A percentile compares a stretch with the other conserved stretches of the same genome.
phyloP scores from a whole-genome alignment of 1,140 invertebrate species.

The Pseudomyrmex gracilis region DNA sequence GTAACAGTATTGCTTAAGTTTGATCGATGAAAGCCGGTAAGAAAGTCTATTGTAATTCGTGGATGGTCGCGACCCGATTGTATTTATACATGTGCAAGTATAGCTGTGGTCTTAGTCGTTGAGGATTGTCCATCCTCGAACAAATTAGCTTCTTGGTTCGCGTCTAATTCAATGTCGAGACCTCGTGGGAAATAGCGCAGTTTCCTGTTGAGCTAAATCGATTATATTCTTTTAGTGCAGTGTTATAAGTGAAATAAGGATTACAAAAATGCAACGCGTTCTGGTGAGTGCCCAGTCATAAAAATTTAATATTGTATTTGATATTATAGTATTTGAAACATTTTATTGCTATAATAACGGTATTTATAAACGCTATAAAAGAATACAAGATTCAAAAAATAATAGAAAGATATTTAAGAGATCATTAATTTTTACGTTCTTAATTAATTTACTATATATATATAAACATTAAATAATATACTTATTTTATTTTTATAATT shows the following conservation, averaged over 20 bases:
- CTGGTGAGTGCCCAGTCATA: slow-evolving; percentile 72
- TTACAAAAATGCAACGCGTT: slow-evolving; percentile 77
- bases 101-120: slow-evolving; percentile 81
- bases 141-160: slow-evolving; percentile 77
- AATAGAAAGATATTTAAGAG: too few relatives aligned
- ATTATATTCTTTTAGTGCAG: slow-evolving; percentile 66
- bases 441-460: not conserved
- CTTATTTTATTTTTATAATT: too few relatives aligned
- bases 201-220: slow-evolving; percentile 9
- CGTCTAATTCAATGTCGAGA: slow-evolving; percentile 65
- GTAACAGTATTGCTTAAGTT: slow-evolving; percentile 83
- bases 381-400: too few relatives aligned
- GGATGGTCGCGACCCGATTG: slow-evolving; percentile 84
- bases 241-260: slow-evolving; percentile 74
- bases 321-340: too few relatives aligned
- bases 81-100: slow-evolving; percentile 85
- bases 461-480: not conserved
- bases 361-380: too few relatives aligned
- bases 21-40: slow-evolving; percentile 85
- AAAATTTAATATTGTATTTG: not conserved
- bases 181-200: slow-evolving; percentile 5
- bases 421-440: too few relatives aligned
- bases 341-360: too few relatives aligned
- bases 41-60: slow-evolving; percentile 86
- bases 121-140: slow-evolving; percentile 78